Percentiles rank a stretch among this genome's conserved stretches.
Evolutionary conservation across 1,140 invertebrate genomes (phyloP).

Genomic region (Trichomalopsis sarcophagae): DNA sequence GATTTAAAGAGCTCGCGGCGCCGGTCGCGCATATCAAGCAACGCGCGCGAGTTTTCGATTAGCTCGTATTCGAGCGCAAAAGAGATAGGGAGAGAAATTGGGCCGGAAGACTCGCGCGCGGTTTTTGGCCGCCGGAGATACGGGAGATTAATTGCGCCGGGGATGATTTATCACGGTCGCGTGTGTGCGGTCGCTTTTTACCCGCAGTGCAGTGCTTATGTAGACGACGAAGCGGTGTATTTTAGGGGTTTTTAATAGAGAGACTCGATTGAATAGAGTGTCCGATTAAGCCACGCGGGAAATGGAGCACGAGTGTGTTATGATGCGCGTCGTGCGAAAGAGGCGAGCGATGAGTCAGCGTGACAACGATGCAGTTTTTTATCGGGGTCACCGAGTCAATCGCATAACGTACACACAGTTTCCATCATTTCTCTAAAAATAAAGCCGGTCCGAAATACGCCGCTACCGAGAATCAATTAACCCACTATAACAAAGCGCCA

Average conservation of each 20-base stretch:
- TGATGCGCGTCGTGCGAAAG: neutral
- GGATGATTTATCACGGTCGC: slow-evolving; percentile 24
- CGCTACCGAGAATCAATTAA: neutral
- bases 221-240: neutral
- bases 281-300: neutral
- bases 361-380: neutral
- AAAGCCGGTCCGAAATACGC: neutral
- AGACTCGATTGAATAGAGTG: neutral
- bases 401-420: neutral
- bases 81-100: neutral
- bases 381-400: neutral
- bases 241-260: neutral
- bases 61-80: neutral
- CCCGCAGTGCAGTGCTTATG: too few species aligned
- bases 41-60: neutral
- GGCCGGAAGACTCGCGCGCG: neutral
- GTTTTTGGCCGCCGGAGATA: neutral
- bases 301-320: neutral
- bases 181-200: neutral
- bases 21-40: neutral
- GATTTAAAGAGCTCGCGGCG: neutral
- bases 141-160: slow-evolving; percentile 6
- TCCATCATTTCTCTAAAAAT: neutral
- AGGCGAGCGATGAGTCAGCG: neutral
- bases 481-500: too few species aligned